Evolutionary conservation across 2,888 invertebrate species (phyloP).

Genomic region (Drosophila mayaguana): DNA sequence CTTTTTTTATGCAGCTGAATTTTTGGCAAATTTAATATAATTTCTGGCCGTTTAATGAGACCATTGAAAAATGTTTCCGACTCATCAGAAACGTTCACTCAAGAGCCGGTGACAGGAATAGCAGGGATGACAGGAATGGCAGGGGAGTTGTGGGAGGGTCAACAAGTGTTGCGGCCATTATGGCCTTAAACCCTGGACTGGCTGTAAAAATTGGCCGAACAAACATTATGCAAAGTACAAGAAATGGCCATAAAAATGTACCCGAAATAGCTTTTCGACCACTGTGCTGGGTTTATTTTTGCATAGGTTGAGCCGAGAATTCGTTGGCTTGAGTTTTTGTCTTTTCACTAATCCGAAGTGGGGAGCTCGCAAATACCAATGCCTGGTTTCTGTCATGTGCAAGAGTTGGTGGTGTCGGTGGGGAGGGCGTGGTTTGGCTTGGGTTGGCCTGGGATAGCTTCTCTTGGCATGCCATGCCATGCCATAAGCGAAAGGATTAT

Average conservation of each 20-base stretch:
- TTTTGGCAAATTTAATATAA: slow-evolving; percentile 77
- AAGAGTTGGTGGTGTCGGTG: slow-evolving; percentile 45
- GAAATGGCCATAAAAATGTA: slow-evolving; percentile 49
- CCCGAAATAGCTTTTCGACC: slow-evolving; percentile 33
- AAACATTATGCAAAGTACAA: slow-evolving; percentile 74
- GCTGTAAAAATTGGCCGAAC: slow-evolving; percentile 66
- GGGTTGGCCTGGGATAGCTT: neutral
- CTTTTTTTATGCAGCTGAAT: slow-evolving; percentile 75
- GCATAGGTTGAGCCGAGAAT: slow-evolving; percentile 45
- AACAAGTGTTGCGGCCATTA: slow-evolving; percentile 76
- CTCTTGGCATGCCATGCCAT: slow-evolving; percentile 17
- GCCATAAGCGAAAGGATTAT: slow-evolving; percentile 76
- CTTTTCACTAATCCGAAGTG: slow-evolving; percentile 74
- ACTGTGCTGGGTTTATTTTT: slow-evolving; percentile 59
- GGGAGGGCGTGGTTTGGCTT: neutral
- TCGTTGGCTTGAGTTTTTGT: slow-evolving; percentile 66
- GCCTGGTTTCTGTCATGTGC: slow-evolving; percentile 78
- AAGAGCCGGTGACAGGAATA: neutral
- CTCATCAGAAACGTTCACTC: slow-evolving; percentile 54
- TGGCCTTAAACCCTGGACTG: slow-evolving; percentile 48
- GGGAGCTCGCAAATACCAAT: slow-evolving; percentile 73
- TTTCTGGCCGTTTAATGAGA: slow-evolving; percentile 79
- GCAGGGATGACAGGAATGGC: neutral
- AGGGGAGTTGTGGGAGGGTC: slow-evolving; percentile 28
- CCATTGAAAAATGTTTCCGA: slow-evolving; percentile 69